Percentiles rank a stretch among this genome's conserved stretches.
Conservation (phyloP, 2,888 invertebrate species). For the Isotomurus palustris region DNA sequence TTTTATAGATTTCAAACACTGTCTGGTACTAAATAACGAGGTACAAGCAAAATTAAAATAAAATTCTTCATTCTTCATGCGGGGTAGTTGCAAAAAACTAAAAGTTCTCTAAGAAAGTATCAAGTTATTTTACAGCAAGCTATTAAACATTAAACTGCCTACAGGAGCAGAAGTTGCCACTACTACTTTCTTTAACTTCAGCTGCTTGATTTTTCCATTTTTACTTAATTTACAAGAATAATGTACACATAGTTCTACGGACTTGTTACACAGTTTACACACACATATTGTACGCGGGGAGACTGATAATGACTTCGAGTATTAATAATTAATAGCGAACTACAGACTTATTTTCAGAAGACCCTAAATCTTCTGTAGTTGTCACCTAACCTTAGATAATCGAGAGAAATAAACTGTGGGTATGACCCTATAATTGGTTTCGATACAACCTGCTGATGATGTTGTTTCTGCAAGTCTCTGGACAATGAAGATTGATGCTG, state of each 20-base stretch:
- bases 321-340: neutral
- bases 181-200: too few species aligned
- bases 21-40: neutral
- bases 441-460: neutral
- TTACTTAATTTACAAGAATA: conserved; percentile 3
- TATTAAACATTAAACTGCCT: too few species aligned
- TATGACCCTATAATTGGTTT: too few species aligned
- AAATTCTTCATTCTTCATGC: too few species aligned
- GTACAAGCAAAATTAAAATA: too few species aligned
- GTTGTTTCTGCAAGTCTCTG: neutral
- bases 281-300: neutral
- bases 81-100: too few species aligned
- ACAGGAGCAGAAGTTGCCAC: too few species aligned
- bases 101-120: too few species aligned
- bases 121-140: too few species aligned
- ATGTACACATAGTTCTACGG: neutral
- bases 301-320: neutral
- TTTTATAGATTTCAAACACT: neutral
- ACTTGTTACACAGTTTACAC: too few species aligned
- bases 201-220: too few species aligned
- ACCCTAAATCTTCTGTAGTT: conserved; percentile 12
- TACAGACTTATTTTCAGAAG: neutral
- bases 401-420: neutral
- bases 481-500: neutral
- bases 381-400: conserved; percentile 5